Evolutionary conservation across 2,888 invertebrate genomes (phyloP).

Genomic region (Campaea margaritaria): DNA sequence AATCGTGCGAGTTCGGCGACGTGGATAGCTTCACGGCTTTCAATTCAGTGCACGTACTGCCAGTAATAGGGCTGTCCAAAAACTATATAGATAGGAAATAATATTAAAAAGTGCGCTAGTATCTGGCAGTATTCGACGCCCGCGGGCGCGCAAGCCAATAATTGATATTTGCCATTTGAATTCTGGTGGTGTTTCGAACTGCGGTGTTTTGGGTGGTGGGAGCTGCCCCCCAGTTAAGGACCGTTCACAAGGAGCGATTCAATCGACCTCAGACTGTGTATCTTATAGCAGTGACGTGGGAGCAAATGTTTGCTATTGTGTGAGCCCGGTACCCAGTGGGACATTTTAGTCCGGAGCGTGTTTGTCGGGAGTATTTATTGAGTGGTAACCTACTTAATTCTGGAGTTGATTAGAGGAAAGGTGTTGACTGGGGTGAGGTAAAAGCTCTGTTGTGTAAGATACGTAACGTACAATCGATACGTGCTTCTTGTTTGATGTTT

Average conservation of each 20-base stretch:
- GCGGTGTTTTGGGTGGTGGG: slow-evolving; percentile 41
- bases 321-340: slow-evolving; percentile 43
- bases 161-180: slow-evolving; percentile 70
- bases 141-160: slow-evolving; percentile 28
- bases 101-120: slow-evolving; percentile 37
- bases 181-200: slow-evolving; percentile 61
- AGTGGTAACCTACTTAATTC: slow-evolving; percentile 45
- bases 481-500: slow-evolving; percentile 1
- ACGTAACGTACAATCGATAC: slow-evolving; percentile 5
- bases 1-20: slow-evolving; percentile 19
- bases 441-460: slow-evolving; percentile 14
- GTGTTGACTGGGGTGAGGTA: slow-evolving; percentile 20
- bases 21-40: slow-evolving; percentile 20
- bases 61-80: slow-evolving; percentile 36
- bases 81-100: slow-evolving; percentile 43
- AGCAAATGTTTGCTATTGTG: slow-evolving; percentile 55
- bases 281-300: slow-evolving; percentile 62
- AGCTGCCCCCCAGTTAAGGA: slow-evolving; percentile 48
- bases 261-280: slow-evolving; percentile 62
- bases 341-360: slow-evolving; percentile 46
- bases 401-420: slow-evolving; percentile 39
- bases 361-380: slow-evolving; percentile 52
- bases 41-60: slow-evolving; percentile 34
- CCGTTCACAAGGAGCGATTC: slow-evolving; percentile 60
- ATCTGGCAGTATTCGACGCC: slow-evolving; percentile 26